A percentile compares a stretch with the other conserved stretches of the same genome.
These are phyloP conservation scores for Spicauda simplicius DNA, from an alignment of 2,888 invertebrate genomes.

Conservation along the genomic window DNA sequence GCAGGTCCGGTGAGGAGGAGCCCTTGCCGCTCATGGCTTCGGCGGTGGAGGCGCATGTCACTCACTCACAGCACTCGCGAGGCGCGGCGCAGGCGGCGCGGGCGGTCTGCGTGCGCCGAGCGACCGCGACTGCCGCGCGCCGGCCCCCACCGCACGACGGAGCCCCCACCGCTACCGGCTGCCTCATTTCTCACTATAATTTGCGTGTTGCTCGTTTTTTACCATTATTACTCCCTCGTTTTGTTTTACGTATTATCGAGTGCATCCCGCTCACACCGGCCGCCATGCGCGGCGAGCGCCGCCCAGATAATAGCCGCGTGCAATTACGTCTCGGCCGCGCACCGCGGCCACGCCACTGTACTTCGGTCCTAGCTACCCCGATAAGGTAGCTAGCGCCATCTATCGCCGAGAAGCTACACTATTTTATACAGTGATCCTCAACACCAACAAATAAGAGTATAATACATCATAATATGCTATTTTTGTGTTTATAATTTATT, in stretches of 20 bases:
- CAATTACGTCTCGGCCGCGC: slow-evolving; percentile 72
- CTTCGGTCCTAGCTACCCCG: slow-evolving; percentile 50
- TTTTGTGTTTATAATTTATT: too few species aligned
- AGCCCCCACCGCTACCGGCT: slow-evolving; percentile 84
- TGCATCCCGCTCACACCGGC: slow-evolving; percentile 85
- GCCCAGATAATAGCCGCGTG: slow-evolving; percentile 82
- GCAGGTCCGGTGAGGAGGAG: slow-evolving; percentile 81
- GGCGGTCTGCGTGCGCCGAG: slow-evolving; percentile 76
- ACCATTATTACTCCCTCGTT: slow-evolving; percentile 85
- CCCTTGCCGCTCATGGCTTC: slow-evolving; percentile 80
- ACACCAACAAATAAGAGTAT: too few species aligned
- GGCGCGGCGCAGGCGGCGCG: slow-evolving; percentile 67
- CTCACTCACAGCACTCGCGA: slow-evolving; percentile 78
- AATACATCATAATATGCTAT: too few species aligned
- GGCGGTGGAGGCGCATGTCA: slow-evolving; percentile 73
- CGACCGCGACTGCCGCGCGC: slow-evolving; percentile 76
- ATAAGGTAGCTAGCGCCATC: slow-evolving; percentile 69
- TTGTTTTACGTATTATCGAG: slow-evolving; percentile 85
- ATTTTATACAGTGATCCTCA: not conserved
- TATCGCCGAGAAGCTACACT: slow-evolving; percentile 63
- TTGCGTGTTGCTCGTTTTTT: slow-evolving; percentile 85
- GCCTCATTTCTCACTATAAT: slow-evolving; percentile 85
- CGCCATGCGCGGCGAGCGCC: slow-evolving; percentile 81
- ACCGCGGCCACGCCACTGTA: slow-evolving; percentile 42
- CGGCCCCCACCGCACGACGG: slow-evolving; percentile 67